Percentiles rank a stretch among this genome's conserved stretches.
phyloP scores from a whole-genome alignment of 2,113 vertebrate species.

The Grammomys dolichurus region DNA sequence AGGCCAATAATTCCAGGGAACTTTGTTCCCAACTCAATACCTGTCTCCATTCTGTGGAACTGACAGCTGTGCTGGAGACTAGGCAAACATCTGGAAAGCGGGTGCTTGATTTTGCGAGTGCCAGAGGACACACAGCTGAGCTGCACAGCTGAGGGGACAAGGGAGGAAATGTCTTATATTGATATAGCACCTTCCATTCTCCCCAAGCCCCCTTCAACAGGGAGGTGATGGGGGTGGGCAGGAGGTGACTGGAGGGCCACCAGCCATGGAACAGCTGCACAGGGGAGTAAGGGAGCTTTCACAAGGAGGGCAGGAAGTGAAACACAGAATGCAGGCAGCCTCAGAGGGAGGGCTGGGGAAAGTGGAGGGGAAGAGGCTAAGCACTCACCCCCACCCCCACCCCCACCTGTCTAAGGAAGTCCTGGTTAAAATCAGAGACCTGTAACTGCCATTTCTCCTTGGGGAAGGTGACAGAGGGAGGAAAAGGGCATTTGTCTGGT shows the following conservation, averaged over 20 bases:
- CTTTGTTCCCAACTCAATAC: constrained; percentile 57
- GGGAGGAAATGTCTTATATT: constrained; percentile 77
- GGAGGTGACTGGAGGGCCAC: constrained; percentile 72
- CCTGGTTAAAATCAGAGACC: constrained; percentile 67
- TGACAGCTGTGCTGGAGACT: not conserved
- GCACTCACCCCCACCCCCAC: constrained; percentile 12
- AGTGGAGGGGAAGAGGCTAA: constrained; percentile 37
- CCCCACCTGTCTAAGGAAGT: constrained; percentile 54
- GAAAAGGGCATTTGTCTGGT: constrained; percentile 26
- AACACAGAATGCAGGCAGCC: constrained; percentile 44
- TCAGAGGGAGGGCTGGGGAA: not conserved
- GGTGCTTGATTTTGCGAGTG: constrained; percentile 80
- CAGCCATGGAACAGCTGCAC: constrained; percentile 77
- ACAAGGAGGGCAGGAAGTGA: constrained; percentile 73
- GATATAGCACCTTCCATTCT: constrained; percentile 78
- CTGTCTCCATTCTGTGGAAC: constrained; percentile 52
- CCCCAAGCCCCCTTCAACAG: constrained; percentile 72
- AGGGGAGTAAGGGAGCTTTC: constrained; percentile 72
- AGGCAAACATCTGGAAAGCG: constrained; percentile 81
- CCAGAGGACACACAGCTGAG: constrained; percentile 80
- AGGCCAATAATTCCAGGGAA: constrained; percentile 65
- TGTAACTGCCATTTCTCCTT: constrained; percentile 19
- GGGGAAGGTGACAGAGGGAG: constrained; percentile 22
- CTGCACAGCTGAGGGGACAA: constrained; percentile 68
- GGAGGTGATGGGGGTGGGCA: constrained; percentile 54